A percentile compares a stretch with the other conserved stretches of the same genome.
Conservation (phyloP, 2,113 vertebrate species). For the Galeopterus variegatus region DNA sequence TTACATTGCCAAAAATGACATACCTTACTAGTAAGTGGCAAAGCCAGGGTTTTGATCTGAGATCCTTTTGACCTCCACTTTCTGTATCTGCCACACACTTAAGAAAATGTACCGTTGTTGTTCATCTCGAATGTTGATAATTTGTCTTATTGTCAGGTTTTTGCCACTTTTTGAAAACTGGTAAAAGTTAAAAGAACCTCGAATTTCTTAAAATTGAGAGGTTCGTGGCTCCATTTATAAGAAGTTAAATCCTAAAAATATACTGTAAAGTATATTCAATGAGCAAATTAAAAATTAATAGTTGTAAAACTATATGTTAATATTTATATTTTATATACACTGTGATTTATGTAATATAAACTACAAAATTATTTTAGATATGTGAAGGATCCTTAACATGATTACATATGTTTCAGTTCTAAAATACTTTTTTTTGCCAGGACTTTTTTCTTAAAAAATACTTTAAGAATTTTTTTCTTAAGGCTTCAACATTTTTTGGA, state of each 20-base stretch:
- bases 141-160: slow-evolving; percentile 2
- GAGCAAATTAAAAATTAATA: slow-evolving; percentile 46
- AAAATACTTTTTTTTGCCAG: neutral
- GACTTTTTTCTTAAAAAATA: neutral
- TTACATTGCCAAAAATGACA: neutral
- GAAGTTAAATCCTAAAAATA: slow-evolving; percentile 12
- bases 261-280: neutral
- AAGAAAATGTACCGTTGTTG: neutral
- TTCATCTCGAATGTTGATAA: neutral
- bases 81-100: neutral
- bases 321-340: neutral
- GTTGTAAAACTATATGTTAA: neutral
- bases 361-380: slow-evolving; percentile 31
- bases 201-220: slow-evolving; percentile 17
- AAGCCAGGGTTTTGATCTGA: neutral
- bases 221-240: neutral
- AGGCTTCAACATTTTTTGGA: neutral
- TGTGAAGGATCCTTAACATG: slow-evolving; percentile 12
- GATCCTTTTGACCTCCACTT: neutral
- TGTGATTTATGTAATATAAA: slow-evolving; percentile 46
- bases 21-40: neutral
- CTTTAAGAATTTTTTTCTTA: slow-evolving; percentile 36
- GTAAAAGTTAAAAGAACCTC: neutral
- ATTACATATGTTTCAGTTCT: slow-evolving; percentile 46
- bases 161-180: slow-evolving; percentile 35